A percentile compares a stretch with the other conserved stretches of the same genome.
phyloP scores from a whole-genome alignment of 2,888 invertebrate genomes.

The Agonum fuliginosum region DNA sequence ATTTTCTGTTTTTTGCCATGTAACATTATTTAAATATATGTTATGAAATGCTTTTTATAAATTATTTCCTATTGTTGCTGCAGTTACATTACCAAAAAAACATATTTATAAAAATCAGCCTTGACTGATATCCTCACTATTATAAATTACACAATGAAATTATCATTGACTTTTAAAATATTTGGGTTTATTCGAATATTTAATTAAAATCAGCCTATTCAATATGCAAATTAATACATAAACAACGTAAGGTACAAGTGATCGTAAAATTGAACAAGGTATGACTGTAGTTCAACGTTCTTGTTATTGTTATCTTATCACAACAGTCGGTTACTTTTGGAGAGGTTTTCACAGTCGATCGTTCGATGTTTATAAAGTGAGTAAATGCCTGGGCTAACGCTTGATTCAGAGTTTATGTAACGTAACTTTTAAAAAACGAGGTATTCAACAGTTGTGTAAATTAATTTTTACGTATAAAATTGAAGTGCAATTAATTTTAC shows the following conservation, averaged over 20 bases:
- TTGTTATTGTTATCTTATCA: slow-evolving; percentile 2
- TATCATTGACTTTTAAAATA: not conserved
- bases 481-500: too few species aligned
- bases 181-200: not conserved
- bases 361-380: too few species aligned
- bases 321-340: not conserved
- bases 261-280: not conserved
- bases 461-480: too few species aligned
- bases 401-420: too few species aligned
- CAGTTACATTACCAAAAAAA: not conserved
- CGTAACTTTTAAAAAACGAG: too few species aligned
- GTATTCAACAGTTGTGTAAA: too few species aligned
- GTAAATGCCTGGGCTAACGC: slow-evolving; percentile 15
- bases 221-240: not conserved
- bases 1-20: not conserved
- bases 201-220: not conserved
- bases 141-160: not conserved
- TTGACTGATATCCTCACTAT: not conserved
- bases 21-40: not conserved
- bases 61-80: not conserved
- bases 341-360: too few species aligned
- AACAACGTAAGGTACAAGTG: not conserved
- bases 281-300: slow-evolving; percentile 1
- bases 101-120: not conserved
- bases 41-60: not conserved